Evolutionary conservation across 2,113 vertebrate species (phyloP), one percentile per base, ranked within the genome.

Genomic region (Thinocorus orbignyianus): DNA sequence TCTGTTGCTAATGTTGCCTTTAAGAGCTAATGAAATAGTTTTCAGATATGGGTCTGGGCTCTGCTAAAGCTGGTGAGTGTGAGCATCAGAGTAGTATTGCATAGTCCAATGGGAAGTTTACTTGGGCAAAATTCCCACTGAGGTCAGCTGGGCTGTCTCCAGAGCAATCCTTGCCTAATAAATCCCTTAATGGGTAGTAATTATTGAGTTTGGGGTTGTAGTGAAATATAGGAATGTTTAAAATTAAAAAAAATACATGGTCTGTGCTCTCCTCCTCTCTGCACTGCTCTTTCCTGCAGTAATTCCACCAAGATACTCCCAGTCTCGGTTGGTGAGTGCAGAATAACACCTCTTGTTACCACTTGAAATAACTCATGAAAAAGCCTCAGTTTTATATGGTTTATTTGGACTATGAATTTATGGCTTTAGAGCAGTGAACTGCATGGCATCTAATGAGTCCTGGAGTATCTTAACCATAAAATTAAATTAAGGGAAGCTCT

Each of bases 81-180:
- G 55, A 82, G 46, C 35, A 5, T 71, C 31, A 8, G n/a, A 90
- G 52, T 26, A 71, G 39, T 37, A 55, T 55, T 94, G 61, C 55
- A 39, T 71, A 64, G 12, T 93, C 73, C 83, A 79, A 0, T 72
- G 77, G 90, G 92, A 96, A 84, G 90, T 91, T 95, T 95, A 79
- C 69, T 89, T 78, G 51, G 86, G 86, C 90, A 95, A 28, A 92
- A 84, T 93, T 96, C 90, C 93, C 69, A 33, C 37, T 86, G 80
- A 92, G 92, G 69, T 92, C 88, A 92, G 44, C 57, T 93, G 72
- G 77, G 49, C 61, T 93, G 92, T 95, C 49, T 88, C 87, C 92
- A 93, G 81, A 82, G 66, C 26, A 86, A 76, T 71, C 48, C 10
- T 94, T 90, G 57, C 52, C 73, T 90, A 91, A 94, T 84, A 96